Base-by-base conservation (phyloP, 2,888 invertebrate genomes). In the Lasioglossum zephyrum region DNA sequence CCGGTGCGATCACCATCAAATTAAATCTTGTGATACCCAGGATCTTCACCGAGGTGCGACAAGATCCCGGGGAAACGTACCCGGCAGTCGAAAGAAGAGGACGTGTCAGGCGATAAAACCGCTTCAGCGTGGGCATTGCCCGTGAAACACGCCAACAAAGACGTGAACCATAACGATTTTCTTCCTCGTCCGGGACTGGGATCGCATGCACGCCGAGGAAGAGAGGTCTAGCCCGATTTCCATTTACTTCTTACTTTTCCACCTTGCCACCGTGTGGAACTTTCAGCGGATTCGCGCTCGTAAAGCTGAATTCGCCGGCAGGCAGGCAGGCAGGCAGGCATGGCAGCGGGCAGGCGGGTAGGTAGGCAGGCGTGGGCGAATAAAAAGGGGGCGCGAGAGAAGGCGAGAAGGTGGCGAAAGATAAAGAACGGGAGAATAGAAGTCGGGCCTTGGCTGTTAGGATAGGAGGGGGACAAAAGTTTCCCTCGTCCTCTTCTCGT, bases 271-370 rank as follows among this genome's bases (percentile, higher is more conserved):
- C 81, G 49, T 16, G 79, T 73, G 73, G 79, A 91, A 91, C 87
- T 90, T 89, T 86, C 86, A 73, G 39, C 88, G 63, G 78, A 77
- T 89, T 88, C 90, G 82, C 89, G 84, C 88, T 88, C 89, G 92
- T 91, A 91, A 93, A 93, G 92, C 92, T 93, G 91, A 92, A 92
- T 93, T 92, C 91, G 91, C 89, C 88, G 90, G 75, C 76, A 73
- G 84, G 75, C 84, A 81, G 77, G 36, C 41, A 69, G 39, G 36
- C 84, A 81, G 36, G 36, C 36, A 36, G 36, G 36, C 36, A 31
- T 69, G 39, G 22, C 39, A 5, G 18, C 82, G 79, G 77, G 39
- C 69, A 69, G 44, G 13, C 44, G 44, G 44, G 44, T 47, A 47
- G 44, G 44, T 4, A 47, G 47, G 22, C 39, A 16, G 36, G 5